Evolutionary conservation across 2,888 invertebrate species (phyloP), one percentile per base, ranked within the genome.

Genomic region (Ptychoptera contaminata): DNA sequence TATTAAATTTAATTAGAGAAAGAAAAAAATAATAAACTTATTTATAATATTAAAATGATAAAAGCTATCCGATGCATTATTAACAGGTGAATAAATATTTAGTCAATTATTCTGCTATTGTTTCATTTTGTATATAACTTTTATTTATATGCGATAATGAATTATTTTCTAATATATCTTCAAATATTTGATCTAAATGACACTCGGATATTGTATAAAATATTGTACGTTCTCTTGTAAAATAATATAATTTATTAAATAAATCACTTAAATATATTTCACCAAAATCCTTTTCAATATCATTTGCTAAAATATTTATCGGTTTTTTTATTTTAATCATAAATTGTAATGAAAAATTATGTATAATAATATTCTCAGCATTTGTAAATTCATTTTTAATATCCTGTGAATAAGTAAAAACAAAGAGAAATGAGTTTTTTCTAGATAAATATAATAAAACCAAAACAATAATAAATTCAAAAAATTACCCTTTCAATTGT

Each of bases 181-280:
- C 65, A 34, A 65, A 63, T n/a, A 63, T 57, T 2, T 60, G 56
- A 52, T 66, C 65, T 36, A 66, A 53, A 16, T 60, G 58, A 40
- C 65, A 65, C 32, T 58, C 60, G 31, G 53, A 60, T 16, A 65
- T 54, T 6, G 63, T 57, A 41, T 58, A 62, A 9, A 57, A 55
- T 7, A 58, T 50, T 8, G 54, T 47, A 5, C 50, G 50, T 40
- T 55, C 53, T 12, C 50, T 40, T 2, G 54, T 52, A 2, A 60
- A 49, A 8, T 35, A 42, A 38, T 54, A 50, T 16, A 60, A 46
- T 36, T 51, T 53, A 35, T 52, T 52, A 34, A 63, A 57, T 7
- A 52, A 42, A 16, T 48, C 50, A 42, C 48, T 48, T 1, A 51
- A 44, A 9, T 39, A 15, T 10, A 50, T 31, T 14, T 46, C 30